These are phyloP conservation scores for Pseudotriccus pelzelni DNA, from an alignment of 2,797 vertebrate species.

Conservation along the genomic window DNA sequence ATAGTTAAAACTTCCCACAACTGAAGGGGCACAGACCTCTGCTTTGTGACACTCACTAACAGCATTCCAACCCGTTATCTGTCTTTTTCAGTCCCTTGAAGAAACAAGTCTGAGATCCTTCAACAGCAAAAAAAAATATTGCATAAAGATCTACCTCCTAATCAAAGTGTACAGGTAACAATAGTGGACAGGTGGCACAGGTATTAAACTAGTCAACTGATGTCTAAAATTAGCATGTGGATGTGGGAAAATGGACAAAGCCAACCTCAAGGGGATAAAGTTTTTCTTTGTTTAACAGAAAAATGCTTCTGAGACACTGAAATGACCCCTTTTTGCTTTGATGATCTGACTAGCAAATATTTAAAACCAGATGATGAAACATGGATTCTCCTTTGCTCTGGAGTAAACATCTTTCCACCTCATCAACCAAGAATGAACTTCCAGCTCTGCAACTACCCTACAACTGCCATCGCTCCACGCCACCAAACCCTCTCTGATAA, in stretches of 20 bases:
- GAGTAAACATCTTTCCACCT: not conserved
- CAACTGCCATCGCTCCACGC: not conserved
- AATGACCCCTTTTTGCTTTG: not conserved
- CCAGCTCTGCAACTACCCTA: not conserved
- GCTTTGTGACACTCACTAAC: not conserved
- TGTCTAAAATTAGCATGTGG: not conserved
- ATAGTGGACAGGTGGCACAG: not conserved
- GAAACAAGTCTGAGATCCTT: not conserved
- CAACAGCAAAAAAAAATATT: not conserved
- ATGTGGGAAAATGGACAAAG: not conserved
- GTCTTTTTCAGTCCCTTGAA: not conserved
- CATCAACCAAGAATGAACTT: not conserved
- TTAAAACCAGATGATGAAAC: not conserved
- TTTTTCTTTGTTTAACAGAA: not conserved
- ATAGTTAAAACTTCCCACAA: not conserved
- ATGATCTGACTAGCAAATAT: not conserved
- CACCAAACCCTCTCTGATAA: not conserved
- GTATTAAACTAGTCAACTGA: not conserved
- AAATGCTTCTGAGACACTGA: not conserved
- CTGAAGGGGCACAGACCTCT: not conserved
- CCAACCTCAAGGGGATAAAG: not conserved
- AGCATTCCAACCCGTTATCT: not conserved
- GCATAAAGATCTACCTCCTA: not conserved
- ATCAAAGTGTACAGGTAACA: not conserved
- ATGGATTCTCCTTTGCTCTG: not conserved